Evolutionary conservation across 2,888 invertebrate species (phyloP).

Genomic region (Leptothorax acervorum): DNA sequence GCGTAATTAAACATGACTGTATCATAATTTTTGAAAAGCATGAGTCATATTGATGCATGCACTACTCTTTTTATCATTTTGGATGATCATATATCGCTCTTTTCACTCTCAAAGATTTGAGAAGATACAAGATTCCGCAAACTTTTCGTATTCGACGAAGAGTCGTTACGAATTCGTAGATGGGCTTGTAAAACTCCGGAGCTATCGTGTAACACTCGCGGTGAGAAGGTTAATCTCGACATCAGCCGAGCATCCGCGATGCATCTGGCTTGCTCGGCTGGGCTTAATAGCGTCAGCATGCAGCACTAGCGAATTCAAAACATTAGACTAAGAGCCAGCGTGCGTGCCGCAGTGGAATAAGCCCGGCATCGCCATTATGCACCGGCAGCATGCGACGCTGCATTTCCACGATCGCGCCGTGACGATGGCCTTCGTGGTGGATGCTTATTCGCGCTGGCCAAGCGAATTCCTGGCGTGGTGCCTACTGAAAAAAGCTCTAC

Average conservation of each 20-base stretch:
- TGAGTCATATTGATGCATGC: not conserved
- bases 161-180: not conserved
- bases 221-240: not conserved
- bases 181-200: not conserved
- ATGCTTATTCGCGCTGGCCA: constrained; percentile 64
- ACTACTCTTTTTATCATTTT: not conserved
- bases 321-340: not conserved
- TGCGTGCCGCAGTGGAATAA: constrained; percentile 61
- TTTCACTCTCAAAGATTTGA: not conserved
- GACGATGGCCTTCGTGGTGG: constrained; percentile 55
- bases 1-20: not conserved
- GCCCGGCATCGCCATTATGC: constrained; percentile 61
- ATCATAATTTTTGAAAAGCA: not conserved
- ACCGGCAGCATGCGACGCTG: constrained; percentile 61
- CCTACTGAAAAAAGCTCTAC: constrained; percentile 62
- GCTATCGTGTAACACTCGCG: not conserved
- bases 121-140: not conserved
- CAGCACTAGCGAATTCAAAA: not conserved
- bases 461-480: constrained; percentile 75
- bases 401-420: constrained; percentile 69
- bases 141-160: not conserved
- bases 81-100: not conserved
- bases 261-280: not conserved
- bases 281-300: not conserved
- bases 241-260: not conserved